phyloP scores from a whole-genome alignment of 2,888 invertebrate species.

The Miltochrista miniata region DNA sequence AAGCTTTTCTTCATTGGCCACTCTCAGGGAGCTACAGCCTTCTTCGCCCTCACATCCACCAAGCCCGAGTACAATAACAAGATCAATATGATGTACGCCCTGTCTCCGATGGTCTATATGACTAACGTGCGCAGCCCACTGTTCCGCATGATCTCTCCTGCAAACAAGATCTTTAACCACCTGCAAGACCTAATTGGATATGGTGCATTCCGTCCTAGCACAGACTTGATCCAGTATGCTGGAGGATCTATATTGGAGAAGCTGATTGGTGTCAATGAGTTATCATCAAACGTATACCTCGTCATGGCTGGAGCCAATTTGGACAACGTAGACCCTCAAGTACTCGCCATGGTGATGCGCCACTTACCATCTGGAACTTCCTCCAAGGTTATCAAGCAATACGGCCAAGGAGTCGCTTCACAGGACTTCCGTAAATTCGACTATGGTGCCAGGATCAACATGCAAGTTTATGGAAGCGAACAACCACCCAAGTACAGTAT shows the following conservation, averaged over 20 bases:
- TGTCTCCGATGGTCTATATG: slow-evolving; percentile 77
- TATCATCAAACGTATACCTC: slow-evolving; percentile 86
- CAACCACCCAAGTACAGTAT: slow-evolving; percentile 68
- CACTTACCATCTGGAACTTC: slow-evolving; percentile 85
- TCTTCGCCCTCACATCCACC: slow-evolving; percentile 63
- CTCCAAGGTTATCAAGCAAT: slow-evolving; percentile 79
- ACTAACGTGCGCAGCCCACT: slow-evolving; percentile 67
- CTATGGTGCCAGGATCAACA: slow-evolving; percentile 63
- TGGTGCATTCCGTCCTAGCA: slow-evolving; percentile 60
- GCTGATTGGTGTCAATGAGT: slow-evolving; percentile 64
- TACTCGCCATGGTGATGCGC: slow-evolving; percentile 78
- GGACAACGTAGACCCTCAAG: slow-evolving; percentile 77
- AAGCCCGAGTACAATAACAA: slow-evolving; percentile 69
- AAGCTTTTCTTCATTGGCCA: slow-evolving; percentile 71
- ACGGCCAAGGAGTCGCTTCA: slow-evolving; percentile 74
- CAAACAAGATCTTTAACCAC: slow-evolving; percentile 51
- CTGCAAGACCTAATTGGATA: slow-evolving; percentile 53
- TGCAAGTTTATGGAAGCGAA: slow-evolving; percentile 60
- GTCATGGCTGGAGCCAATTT: slow-evolving; percentile 84
- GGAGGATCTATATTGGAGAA: slow-evolving; percentile 67
- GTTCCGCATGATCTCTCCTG: slow-evolving; percentile 67
- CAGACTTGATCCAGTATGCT: slow-evolving; percentile 51
- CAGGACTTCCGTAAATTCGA: slow-evolving; percentile 67
- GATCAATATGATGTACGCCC: slow-evolving; percentile 66
- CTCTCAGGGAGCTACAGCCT: slow-evolving; percentile 62